These are phyloP conservation scores for Volucella zonaria DNA, from an alignment of 2,888 invertebrate genomes.

Conservation along the genomic window DNA sequence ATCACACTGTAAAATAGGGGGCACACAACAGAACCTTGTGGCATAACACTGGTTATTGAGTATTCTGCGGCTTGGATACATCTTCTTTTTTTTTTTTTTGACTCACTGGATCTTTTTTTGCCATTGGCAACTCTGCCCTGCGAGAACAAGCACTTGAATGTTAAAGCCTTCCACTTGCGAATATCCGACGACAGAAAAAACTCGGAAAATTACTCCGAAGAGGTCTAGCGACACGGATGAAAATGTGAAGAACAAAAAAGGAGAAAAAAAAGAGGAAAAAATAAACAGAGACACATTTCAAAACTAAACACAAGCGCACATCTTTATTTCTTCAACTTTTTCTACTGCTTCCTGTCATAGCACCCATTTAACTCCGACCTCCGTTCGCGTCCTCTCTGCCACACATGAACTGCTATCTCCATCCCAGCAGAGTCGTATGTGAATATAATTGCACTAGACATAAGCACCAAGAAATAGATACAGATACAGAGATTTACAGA, in stretches of 20 bases:
- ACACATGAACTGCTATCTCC: background rate
- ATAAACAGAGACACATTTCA: conserved; percentile 19
- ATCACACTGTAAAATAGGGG: too few species aligned
- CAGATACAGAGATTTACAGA: conserved; percentile 2
- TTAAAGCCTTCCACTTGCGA: conserved; percentile 52
- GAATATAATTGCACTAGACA: conserved; percentile 66
- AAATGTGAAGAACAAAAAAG: conserved; percentile 4
- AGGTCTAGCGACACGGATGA: conserved; percentile 9
- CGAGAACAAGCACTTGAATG: conserved; percentile 60
- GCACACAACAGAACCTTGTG: too few species aligned
- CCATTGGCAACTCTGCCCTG: too few species aligned
- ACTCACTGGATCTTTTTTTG: too few species aligned
- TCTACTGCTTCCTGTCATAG: background rate
- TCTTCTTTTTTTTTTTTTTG: too few species aligned
- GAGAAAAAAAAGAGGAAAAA: too few species aligned
- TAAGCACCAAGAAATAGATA: conserved; percentile 35
- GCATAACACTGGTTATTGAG: too few species aligned
- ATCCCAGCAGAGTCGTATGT: conserved; percentile 40
- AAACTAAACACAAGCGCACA: conserved; percentile 49
- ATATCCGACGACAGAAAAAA: conserved; percentile 45
- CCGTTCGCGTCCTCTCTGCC: conserved; percentile 14
- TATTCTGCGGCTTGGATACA: too few species aligned
- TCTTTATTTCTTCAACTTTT: conserved; percentile 32
- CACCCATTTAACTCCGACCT: background rate
- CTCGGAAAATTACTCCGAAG: conserved; percentile 30